Conservation (phyloP, 2,113 vertebrate species). For the Nesoenas mayeri region DNA sequence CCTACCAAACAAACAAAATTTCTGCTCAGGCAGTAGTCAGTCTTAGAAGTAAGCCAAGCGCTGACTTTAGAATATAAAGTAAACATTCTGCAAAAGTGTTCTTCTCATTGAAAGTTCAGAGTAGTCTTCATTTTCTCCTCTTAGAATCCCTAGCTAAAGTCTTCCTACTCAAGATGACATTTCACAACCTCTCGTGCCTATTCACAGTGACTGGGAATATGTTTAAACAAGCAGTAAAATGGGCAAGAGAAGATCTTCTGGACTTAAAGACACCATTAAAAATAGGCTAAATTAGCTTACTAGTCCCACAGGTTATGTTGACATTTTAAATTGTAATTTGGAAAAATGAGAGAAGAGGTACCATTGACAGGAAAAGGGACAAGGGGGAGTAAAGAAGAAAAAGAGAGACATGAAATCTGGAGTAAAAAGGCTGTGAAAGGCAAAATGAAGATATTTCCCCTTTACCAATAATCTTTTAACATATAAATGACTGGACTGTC, state of each 20-base stretch:
- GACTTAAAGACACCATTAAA: constrained; percentile 52
- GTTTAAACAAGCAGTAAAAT: not conserved
- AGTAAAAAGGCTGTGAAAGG: not conserved
- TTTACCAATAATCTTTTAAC: constrained; percentile 66
- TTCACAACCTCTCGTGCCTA: not conserved
- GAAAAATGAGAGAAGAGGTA: not conserved
- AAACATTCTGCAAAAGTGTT: not conserved
- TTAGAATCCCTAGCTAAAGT: not conserved
- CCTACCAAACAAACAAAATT: not conserved
- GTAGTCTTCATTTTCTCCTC: not conserved
- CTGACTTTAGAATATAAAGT: not conserved
- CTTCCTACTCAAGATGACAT: not conserved
- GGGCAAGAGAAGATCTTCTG: not conserved
- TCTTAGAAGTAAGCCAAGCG: not conserved
- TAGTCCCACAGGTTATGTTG: constrained; percentile 52
- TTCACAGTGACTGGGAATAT: not conserved
- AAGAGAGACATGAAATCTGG: not conserved
- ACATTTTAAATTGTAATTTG: constrained; percentile 41
- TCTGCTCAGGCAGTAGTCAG: not conserved
- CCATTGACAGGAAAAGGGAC: not conserved
- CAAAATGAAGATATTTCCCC: constrained; percentile 11
- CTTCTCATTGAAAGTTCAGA: not conserved
- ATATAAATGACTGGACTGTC: constrained; percentile 61
- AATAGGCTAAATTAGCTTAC: constrained; percentile 40
- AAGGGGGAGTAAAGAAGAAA: not conserved